Conservation (phyloP, 1,140 invertebrate species). For the Orussus abietinus region DNA sequence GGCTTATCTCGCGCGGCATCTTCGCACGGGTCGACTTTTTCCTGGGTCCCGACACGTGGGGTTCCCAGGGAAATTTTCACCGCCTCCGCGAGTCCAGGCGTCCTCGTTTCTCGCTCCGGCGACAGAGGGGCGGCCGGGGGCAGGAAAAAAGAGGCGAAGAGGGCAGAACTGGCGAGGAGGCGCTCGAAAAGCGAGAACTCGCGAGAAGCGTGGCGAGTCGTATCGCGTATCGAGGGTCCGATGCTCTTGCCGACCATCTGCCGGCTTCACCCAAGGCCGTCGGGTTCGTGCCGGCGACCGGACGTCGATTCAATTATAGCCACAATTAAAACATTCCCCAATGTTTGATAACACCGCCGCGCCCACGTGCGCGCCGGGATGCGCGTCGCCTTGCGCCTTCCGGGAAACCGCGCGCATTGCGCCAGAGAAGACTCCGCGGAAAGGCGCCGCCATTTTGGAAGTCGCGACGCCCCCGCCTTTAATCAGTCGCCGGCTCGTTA, state of each 20-base stretch:
- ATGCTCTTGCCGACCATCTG: constrained; percentile 32
- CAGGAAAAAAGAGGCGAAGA: background rate
- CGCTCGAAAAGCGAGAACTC: constrained; percentile 23
- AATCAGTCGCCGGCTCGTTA: no score
- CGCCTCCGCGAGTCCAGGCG: constrained; percentile 19
- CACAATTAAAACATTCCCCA: constrained; percentile 26
- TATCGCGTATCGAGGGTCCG: constrained; percentile 10
- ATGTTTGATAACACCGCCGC: constrained; percentile 15
- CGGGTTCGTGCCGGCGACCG: constrained; percentile 22
- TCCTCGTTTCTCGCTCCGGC: constrained; percentile 18
- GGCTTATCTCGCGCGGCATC: no score
- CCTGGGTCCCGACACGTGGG: no score
- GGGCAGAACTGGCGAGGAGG: no score
- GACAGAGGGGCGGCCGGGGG: no score
- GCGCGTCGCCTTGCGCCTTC: no score
- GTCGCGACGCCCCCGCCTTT: no score
- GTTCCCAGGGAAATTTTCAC: constrained; percentile 20
- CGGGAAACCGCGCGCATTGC: constrained; percentile 11
- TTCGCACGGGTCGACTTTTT: no score
- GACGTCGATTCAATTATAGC: constrained; percentile 27
- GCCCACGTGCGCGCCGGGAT: background rate
- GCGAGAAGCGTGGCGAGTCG: no score
- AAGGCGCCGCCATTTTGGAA: no score
- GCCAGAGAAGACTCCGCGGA: constrained; percentile 10
- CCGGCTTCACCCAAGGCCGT: constrained; percentile 34